These are phyloP conservation scores for Athene cunicularia DNA, from an alignment of 2,113 vertebrate genomes.

Conservation along the genomic window DNA sequence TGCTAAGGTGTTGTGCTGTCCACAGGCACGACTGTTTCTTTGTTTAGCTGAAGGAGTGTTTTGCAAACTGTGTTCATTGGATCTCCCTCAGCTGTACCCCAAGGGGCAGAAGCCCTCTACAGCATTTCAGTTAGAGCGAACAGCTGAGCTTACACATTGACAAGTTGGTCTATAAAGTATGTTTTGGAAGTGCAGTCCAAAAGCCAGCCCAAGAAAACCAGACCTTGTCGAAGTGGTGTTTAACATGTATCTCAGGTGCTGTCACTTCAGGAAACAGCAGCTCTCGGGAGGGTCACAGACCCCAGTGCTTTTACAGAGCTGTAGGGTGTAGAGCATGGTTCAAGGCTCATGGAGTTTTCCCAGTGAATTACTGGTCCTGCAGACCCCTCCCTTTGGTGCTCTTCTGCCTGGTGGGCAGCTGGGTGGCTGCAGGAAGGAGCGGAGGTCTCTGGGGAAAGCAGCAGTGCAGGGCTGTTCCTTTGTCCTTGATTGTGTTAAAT, in stretches of 20 bases:
- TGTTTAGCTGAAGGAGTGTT: background rate
- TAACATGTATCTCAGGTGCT: accelerated
- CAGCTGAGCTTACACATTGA: background rate
- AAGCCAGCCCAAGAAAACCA: background rate
- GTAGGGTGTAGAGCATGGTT: background rate
- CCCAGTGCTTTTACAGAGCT: too few species aligned
- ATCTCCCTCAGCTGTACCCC: background rate
- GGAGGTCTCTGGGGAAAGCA: background rate
- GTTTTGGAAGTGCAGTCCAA: background rate
- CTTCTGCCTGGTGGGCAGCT: background rate
- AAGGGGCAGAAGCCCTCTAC: background rate
- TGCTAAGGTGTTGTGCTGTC: background rate
- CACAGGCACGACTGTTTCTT: background rate
- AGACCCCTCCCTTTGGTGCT: background rate
- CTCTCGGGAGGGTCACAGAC: background rate
- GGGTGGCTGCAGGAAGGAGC: accelerated
- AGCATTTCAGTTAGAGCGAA: background rate
- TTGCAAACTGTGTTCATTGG: too few species aligned
- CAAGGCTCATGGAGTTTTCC: background rate
- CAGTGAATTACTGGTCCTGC: background rate
- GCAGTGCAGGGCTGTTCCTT: background rate
- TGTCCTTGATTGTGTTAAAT: background rate
- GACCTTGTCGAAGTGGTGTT: accelerated
- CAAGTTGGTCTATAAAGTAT: background rate
- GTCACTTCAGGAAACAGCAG: background rate